Conservation (phyloP, 2,113 vertebrate species). For the Prionailurus bengalensis region DNA sequence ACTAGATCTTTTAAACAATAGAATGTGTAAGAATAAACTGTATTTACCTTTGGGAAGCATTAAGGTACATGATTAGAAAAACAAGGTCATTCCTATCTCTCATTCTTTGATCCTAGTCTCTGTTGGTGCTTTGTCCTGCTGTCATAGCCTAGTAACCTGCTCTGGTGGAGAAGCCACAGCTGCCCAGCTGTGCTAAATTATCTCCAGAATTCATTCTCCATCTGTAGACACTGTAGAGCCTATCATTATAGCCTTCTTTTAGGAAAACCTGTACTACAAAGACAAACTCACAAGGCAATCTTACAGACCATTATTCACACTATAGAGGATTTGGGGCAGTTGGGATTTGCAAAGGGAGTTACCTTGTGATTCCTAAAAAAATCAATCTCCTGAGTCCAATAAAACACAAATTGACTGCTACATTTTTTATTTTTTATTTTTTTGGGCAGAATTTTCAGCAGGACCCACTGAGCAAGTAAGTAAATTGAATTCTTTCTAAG, state of each 20-base stretch:
- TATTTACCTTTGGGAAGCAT: background rate
- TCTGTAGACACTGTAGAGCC: constrained; percentile 15
- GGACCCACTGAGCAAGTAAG: constrained; percentile 7
- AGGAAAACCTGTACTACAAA: constrained; percentile 32
- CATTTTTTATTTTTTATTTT: background rate
- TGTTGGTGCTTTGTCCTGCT: background rate
- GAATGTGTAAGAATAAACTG: background rate
- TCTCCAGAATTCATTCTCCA: constrained; percentile 67
- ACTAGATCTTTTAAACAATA: constrained; percentile 33
- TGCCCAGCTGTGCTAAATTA: constrained; percentile 65
- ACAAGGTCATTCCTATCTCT: background rate
- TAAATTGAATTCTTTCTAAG: constrained; percentile 51
- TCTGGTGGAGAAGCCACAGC: constrained; percentile 60
- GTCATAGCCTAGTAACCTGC: constrained; percentile 42
- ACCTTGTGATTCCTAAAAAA: constrained; percentile 52
- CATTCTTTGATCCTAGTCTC: background rate
- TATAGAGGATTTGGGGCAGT: background rate
- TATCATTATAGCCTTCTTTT: background rate
- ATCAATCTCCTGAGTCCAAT: constrained; percentile 17
- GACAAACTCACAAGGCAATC: constrained; percentile 36
- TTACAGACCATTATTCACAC: constrained; percentile 57
- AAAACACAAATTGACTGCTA: constrained; percentile 42
- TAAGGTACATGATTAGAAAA: constrained; percentile 9
- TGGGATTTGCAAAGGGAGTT: constrained; percentile 46
- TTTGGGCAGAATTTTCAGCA: constrained; percentile 48